These are phyloP conservation scores for Coelopa pilipes DNA, from an alignment of 2,888 invertebrate genomes.

Conservation along the genomic window DNA sequence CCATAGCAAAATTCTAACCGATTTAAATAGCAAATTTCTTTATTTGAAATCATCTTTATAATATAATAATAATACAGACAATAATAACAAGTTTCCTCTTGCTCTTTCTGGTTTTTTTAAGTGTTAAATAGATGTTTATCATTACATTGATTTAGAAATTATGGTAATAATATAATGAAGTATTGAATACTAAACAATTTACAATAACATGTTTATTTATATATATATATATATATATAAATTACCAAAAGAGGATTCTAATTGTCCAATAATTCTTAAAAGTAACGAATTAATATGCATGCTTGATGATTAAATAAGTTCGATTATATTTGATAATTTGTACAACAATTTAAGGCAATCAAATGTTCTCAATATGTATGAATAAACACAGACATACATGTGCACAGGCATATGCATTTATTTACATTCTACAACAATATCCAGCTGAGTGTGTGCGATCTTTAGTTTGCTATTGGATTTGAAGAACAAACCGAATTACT, in stretches of 20 bases:
- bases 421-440: neutral
- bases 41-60: no score
- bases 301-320: slow-evolving; percentile 3
- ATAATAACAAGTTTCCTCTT: no score
- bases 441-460: neutral
- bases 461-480: neutral
- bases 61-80: no score
- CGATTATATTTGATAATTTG: slow-evolving; percentile 31
- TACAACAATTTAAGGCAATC: slow-evolving; percentile 40
- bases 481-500: neutral
- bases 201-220: neutral
- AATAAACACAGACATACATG: slow-evolving; percentile 1
- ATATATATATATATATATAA: no score
- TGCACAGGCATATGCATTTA: neutral
- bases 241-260: neutral
- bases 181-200: no score
- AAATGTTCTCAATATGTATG: slow-evolving; percentile 28
- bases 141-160: no score
- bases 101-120: no score
- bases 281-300: neutral
- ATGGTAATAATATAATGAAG: no score
- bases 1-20: no score
- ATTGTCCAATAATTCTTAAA: neutral
- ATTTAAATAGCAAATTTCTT: no score
- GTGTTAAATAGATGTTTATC: no score